These are phyloP conservation scores for Andrena bicolor DNA, from an alignment of 2,888 invertebrate genomes.

Conservation along the genomic window DNA sequence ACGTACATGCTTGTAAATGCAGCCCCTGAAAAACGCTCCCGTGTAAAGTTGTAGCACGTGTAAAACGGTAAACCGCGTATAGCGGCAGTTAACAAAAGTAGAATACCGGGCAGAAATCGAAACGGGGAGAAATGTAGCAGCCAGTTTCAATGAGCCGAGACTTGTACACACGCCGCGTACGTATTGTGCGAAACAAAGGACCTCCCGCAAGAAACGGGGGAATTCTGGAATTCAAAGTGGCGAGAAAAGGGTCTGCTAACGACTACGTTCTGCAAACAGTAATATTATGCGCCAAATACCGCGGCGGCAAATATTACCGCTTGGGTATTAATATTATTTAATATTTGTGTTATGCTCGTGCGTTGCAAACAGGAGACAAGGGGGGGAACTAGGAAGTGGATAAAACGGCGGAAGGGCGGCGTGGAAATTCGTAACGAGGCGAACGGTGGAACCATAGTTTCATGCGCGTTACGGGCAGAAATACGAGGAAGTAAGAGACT, in stretches of 20 bases:
- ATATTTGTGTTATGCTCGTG: conserved; percentile 7
- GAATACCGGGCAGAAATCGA: conserved; percentile 39
- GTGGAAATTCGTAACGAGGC: conserved; percentile 23
- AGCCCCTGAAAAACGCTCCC: conserved; percentile 18
- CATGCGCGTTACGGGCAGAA: conserved; percentile 45
- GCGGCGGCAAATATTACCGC: conserved; percentile 16
- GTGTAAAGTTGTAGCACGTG: background rate
- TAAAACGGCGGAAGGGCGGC: background rate
- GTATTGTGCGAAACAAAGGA: conserved; percentile 38
- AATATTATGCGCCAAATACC: conserved; percentile 45
- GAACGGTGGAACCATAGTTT: conserved; percentile 19
- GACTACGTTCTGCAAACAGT: conserved; percentile 25
- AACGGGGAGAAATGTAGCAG: conserved; percentile 42
- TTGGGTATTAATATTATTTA: conserved; percentile 32
- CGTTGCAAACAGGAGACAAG: no score
- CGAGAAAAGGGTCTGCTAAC: conserved; percentile 30
- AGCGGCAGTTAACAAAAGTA: conserved; percentile 29
- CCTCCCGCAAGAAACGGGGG: conserved; percentile 32
- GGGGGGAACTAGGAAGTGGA: no score
- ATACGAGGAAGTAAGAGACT: conserved; percentile 44
- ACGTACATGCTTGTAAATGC: conserved; percentile 6
- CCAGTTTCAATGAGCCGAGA: conserved; percentile 46
- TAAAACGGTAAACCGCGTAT: conserved; percentile 41
- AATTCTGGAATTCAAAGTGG: conserved; percentile 42
- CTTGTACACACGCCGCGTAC: conserved; percentile 2